Evolutionary conservation across 2,888 invertebrate species (phyloP).

Genomic region (Pharmacophagus antenor): DNA sequence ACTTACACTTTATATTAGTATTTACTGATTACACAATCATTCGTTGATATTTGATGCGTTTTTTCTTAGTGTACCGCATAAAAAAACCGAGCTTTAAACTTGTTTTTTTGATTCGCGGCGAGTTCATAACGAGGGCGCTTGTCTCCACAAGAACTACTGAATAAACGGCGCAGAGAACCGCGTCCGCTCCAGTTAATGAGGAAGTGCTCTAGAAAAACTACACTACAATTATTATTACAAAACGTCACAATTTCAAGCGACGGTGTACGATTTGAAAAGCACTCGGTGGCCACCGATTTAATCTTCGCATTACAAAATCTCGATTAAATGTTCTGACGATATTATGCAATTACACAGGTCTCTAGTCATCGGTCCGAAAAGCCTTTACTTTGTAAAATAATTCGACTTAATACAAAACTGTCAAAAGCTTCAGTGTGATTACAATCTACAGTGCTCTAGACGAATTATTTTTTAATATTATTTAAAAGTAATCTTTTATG

Average conservation of each 20-base stretch:
- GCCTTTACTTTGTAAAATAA: neutral
- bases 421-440: too few relatives aligned
- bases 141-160: slow-evolving; percentile 45
- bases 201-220: slow-evolving; percentile 76
- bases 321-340: slow-evolving; percentile 13
- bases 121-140: slow-evolving; percentile 27
- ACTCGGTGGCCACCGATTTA: slow-evolving; percentile 43
- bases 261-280: slow-evolving; percentile 46
- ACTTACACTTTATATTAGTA: neutral
- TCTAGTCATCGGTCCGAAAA: neutral
- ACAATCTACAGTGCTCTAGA: too few relatives aligned
- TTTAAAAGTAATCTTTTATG: too few relatives aligned
- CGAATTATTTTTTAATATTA: too few relatives aligned
- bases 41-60: neutral
- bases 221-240: slow-evolving; percentile 63
- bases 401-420: neutral
- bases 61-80: neutral
- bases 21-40: neutral
- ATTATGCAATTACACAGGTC: neutral
- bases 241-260: slow-evolving; percentile 48
- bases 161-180: slow-evolving; percentile 49
- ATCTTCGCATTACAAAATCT: slow-evolving; percentile 38
- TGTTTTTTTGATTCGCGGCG: slow-evolving; percentile 15
- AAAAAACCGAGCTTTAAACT: neutral
- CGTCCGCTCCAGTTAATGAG: slow-evolving; percentile 68